Evolutionary conservation across 1,140 invertebrate genomes (phyloP).

Genomic region (Campodea augens): DNA sequence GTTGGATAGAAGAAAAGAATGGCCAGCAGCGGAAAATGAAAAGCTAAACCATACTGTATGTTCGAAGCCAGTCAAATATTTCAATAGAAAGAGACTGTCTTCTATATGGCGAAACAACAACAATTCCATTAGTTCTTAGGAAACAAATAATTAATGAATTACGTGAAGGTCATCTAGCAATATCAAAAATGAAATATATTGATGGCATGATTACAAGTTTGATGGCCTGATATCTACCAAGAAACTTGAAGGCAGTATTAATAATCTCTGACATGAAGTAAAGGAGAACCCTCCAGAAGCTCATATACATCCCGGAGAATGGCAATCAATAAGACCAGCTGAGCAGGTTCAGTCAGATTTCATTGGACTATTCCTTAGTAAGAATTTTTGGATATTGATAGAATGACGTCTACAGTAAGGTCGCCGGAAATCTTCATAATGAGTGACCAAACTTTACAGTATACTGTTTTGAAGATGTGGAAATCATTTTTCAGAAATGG

Average conservation of each 20-base stretch:
- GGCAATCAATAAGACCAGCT: too few relatives aligned
- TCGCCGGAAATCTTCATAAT: conserved; percentile 20
- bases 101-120: conserved; percentile 19
- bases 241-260: conserved; percentile 17
- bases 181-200: conserved; percentile 28
- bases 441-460: conserved; percentile 4
- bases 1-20: conserved; percentile 2
- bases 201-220: conserved; percentile 20
- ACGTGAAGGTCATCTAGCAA: conserved; percentile 22
- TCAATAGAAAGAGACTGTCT: conserved; percentile 7
- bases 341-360: conserved; percentile 13
- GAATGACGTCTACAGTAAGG: conserved; percentile 23
- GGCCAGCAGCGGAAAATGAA: conserved; percentile 2
- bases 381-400: conserved; percentile 21
- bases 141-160: conserved; percentile 19
- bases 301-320: conserved; percentile 16
- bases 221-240: conserved; percentile 23
- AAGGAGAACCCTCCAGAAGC: conserved; percentile 7
- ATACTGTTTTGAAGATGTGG: conserved; percentile 11
- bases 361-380: conserved; percentile 18
- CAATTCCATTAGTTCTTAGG: conserved; percentile 21
- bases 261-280: conserved; percentile 8
- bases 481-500: conserved; percentile 16
- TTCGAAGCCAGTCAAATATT: conserved; percentile 3
- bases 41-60: conserved; percentile 1